Conservation (phyloP, 2,113 vertebrate species). For the Galbula dea region DNA sequence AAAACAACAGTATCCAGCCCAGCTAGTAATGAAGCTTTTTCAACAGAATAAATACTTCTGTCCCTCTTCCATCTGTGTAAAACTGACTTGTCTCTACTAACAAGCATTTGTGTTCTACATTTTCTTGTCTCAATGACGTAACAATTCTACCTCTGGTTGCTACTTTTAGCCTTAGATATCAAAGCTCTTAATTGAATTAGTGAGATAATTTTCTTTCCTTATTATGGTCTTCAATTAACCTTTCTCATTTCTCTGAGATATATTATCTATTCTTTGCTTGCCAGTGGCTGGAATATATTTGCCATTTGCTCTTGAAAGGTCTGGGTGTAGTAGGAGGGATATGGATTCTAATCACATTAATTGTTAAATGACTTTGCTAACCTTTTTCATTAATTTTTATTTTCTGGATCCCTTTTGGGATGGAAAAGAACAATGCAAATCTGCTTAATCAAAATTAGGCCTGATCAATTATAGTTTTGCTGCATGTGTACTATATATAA, state of each 20-base stretch:
- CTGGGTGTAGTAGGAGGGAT: neutral
- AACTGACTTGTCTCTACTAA: neutral
- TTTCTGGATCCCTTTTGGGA: neutral
- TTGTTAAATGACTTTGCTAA: constrained; percentile 12
- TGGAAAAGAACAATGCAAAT: neutral
- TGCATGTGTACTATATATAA: neutral
- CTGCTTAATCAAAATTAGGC: neutral
- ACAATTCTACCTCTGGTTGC: neutral
- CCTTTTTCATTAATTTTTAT: neutral
- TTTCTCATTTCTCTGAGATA: constrained; percentile 19
- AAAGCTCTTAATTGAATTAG: neutral
- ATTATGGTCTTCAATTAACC: constrained; percentile 10
- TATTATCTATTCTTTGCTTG: constrained; percentile 27
- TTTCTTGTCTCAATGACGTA: neutral
- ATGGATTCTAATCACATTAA: neutral
- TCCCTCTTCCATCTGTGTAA: neutral
- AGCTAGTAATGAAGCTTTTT: neutral
- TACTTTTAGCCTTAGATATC: constrained; percentile 23
- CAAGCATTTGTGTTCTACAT: neutral
- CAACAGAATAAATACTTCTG: neutral
- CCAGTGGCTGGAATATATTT: constrained; percentile 11
- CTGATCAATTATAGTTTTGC: neutral
- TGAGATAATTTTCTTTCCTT: constrained; percentile 1
- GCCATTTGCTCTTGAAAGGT: constrained; percentile 7
- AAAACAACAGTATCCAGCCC: neutral